Conservation (phyloP, 2,113 vertebrate genomes). For the Nerophis lumbriciformis region DNA sequence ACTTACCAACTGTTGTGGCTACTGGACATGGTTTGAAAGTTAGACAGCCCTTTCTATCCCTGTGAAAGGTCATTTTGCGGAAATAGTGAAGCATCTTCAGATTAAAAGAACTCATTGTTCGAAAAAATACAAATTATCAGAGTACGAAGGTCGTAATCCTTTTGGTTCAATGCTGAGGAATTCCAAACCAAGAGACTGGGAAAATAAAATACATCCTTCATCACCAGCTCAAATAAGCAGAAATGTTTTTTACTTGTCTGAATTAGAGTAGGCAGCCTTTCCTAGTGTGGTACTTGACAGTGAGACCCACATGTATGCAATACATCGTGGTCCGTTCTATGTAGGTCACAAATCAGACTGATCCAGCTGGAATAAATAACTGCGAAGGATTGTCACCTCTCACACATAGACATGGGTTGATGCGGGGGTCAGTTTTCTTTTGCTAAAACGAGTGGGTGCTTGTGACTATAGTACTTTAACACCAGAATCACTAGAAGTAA, state of each 20-base stretch:
- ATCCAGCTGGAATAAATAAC: constrained; percentile 58
- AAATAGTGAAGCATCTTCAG: constrained; percentile 47
- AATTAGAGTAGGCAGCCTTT: constrained; percentile 5
- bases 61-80: constrained; percentile 51
- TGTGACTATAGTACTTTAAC: background rate
- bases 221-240: constrained; percentile 6
- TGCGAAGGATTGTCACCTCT: constrained; percentile 44
- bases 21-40: constrained; percentile 19
- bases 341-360: constrained; percentile 40
- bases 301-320: background rate
- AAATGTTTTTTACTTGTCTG: constrained; percentile 6
- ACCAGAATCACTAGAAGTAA: background rate
- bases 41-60: constrained; percentile 44
- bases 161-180: background rate
- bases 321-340: background rate
- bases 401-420: constrained; percentile 3
- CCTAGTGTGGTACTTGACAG: background rate
- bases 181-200: background rate
- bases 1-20: constrained; percentile 43
- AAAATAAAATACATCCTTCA: background rate
- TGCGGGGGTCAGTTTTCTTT: constrained; percentile 13
- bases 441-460: constrained; percentile 5
- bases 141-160: no score
- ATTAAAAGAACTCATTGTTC: constrained; percentile 39
- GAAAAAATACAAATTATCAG: constrained; percentile 5